Evolutionary conservation across 2,888 invertebrate genomes (phyloP).

Genomic region (Machimus rusticus): DNA sequence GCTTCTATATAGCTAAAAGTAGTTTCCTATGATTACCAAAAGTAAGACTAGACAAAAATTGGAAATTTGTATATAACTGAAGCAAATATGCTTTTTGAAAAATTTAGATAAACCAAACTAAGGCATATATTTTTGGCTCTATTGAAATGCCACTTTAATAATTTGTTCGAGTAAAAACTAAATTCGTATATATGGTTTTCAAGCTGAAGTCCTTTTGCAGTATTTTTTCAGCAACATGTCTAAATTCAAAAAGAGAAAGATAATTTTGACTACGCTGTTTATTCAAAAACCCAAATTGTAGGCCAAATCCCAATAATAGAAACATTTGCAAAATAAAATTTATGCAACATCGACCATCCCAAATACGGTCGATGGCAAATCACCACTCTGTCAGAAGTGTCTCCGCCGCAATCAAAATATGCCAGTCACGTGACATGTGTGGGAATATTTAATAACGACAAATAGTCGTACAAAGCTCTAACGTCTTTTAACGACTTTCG

Average conservation of each 20-base stretch:
- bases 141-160: background rate
- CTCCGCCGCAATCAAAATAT: background rate
- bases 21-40: too few relatives aligned
- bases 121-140: too few relatives aligned
- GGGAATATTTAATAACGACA: slow-evolving; percentile 12
- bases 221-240: background rate
- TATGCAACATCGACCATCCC: background rate
- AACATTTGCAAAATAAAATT: background rate
- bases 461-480: background rate
- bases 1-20: too few relatives aligned
- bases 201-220: background rate
- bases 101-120: too few relatives aligned
- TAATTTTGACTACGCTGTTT: background rate
- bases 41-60: too few relatives aligned
- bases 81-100: too few relatives aligned
- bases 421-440: slow-evolving; percentile 31
- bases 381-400: background rate
- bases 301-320: background rate
- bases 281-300: background rate
- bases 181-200: background rate
- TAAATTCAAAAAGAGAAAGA: too few relatives aligned
- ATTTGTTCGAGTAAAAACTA: background rate
- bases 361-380: background rate
- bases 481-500: background rate
- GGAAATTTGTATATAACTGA: too few relatives aligned